Evolutionary conservation across 2,888 invertebrate species (phyloP).

Genomic region (Lithophane socia): DNA sequence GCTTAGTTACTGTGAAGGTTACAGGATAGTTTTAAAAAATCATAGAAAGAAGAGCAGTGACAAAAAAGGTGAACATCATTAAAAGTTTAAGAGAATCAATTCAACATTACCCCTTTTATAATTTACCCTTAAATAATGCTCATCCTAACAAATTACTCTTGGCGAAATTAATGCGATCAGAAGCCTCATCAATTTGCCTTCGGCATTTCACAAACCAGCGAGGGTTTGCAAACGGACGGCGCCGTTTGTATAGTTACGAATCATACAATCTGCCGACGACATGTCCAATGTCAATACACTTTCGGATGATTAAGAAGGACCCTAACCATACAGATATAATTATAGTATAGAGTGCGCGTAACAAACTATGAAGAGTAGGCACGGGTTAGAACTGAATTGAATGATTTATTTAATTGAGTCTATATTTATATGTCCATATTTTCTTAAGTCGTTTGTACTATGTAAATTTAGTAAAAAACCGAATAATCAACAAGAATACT

Average conservation of each 20-base stretch:
- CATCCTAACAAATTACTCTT: background rate
- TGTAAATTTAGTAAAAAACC: too few relatives aligned
- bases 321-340: too few relatives aligned
- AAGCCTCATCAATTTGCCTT: background rate
- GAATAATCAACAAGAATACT: too few relatives aligned
- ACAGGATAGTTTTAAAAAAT: too few relatives aligned
- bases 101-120: background rate
- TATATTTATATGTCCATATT: too few relatives aligned
- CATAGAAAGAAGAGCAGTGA: too few relatives aligned
- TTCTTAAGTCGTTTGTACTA: too few relatives aligned
- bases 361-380: too few relatives aligned
- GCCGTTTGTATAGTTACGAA: background rate
- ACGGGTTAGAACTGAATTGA: too few relatives aligned
- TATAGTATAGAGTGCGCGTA: too few relatives aligned
- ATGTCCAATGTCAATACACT: background rate
- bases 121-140: background rate
- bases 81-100: background rate
- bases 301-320: background rate
- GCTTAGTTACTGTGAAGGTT: too few relatives aligned
- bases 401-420: too few relatives aligned
- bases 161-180: background rate
- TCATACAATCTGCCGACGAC: background rate
- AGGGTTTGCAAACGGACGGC: background rate
- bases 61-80: background rate
- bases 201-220: background rate